Conservation (phyloP, 92 coral and sea anemone genomes). For the Bergia sp. region DNA sequence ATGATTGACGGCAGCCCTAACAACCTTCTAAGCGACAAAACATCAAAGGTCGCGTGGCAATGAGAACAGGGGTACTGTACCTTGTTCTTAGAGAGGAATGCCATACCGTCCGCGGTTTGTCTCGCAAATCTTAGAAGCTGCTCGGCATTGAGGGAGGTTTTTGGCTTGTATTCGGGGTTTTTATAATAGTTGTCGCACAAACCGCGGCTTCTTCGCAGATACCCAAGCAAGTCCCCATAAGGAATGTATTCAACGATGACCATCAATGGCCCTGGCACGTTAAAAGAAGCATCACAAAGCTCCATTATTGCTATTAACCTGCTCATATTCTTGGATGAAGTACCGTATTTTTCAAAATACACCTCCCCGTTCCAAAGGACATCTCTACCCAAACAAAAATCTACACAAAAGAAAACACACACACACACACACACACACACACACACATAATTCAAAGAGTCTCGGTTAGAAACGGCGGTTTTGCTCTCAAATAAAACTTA, state of each 20-base stretch:
- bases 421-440: too few relatives aligned
- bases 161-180: constrained; percentile 69
- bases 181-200: constrained; percentile 70
- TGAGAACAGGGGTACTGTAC: constrained; percentile 27
- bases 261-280: constrained; percentile 73
- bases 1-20: too few relatives aligned
- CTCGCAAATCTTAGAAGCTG: constrained; percentile 73
- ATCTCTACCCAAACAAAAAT: too few relatives aligned
- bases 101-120: constrained; percentile 89
- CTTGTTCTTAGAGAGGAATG: constrained; percentile 70
- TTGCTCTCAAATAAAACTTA: too few relatives aligned
- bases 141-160: constrained; percentile 65
- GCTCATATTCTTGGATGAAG: neutral
- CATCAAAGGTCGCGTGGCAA: too few relatives aligned
- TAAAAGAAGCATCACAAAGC: neutral
- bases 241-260: constrained; percentile 78
- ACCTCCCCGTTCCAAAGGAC: too few relatives aligned
- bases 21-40: too few relatives aligned
- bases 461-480: too few relatives aligned
- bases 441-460: too few relatives aligned
- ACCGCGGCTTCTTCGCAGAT: constrained; percentile 76
- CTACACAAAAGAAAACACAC: too few relatives aligned
- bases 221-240: constrained; percentile 81
- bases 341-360: too few relatives aligned
- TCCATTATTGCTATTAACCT: neutral